Evolutionary conservation across 2,113 vertebrate genomes (phyloP).

Genomic region (Seriola quinqueradiata): DNA sequence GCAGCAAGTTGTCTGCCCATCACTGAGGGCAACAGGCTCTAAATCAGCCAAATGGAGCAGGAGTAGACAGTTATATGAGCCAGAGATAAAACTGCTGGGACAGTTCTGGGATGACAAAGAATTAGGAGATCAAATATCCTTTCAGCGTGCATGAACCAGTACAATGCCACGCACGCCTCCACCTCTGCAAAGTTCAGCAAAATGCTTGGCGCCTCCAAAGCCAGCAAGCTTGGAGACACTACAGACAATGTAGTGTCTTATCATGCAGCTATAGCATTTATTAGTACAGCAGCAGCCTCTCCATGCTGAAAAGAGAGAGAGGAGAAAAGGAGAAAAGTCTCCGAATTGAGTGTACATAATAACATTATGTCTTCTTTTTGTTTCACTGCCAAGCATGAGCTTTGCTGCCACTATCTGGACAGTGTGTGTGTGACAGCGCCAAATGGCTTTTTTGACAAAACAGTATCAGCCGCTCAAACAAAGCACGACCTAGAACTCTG

Average conservation of each 20-base stretch:
- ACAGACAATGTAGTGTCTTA: neutral
- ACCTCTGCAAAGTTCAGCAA: constrained; percentile 10
- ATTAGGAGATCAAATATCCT: constrained; percentile 45
- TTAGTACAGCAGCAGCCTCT: neutral
- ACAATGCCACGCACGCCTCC: neutral
- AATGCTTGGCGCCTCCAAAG: neutral
- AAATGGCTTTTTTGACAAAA: constrained; percentile 19
- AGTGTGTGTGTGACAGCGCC: neutral
- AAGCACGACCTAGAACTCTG: constrained; percentile 57
- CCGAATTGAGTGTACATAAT: too few species aligned
- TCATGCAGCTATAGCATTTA: neutral
- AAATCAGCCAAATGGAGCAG: constrained; percentile 45
- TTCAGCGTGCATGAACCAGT: neutral
- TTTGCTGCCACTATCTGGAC: constrained; percentile 31
- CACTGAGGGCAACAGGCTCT: neutral
- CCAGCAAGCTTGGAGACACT: neutral
- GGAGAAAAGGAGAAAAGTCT: neutral
- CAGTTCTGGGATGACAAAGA: constrained; percentile 29
- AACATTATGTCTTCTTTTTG: neutral
- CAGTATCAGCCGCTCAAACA: constrained; percentile 38
- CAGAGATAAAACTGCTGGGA: constrained; percentile 25
- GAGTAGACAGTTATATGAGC: constrained; percentile 46
- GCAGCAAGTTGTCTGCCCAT: neutral
- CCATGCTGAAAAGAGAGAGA: too few species aligned
- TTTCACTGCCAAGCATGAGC: neutral